phyloP scores from a whole-genome alignment of 1,140 invertebrate species.

The Hylyphantes graminicola region DNA sequence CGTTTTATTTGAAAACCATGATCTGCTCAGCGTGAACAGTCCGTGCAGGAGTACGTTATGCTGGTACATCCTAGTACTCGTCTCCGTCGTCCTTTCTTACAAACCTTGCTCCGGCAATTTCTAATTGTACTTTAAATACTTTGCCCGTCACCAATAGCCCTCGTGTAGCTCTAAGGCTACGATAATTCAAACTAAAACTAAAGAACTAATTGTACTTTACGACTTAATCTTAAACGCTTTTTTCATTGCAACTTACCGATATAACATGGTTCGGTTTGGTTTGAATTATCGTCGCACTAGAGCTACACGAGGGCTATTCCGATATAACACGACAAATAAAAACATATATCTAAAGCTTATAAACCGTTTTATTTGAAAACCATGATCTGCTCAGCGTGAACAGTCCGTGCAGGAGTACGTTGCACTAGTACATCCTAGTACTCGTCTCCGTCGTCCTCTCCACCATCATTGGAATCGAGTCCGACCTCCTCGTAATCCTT shows the following conservation, averaged over 20 bases:
- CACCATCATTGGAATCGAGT: conserved; percentile 72
- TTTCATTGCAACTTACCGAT: no score
- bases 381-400: conserved; percentile 22
- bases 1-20: conserved; percentile 33
- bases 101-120: no score
- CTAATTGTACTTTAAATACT: no score
- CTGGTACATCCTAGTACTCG: conserved; percentile 64
- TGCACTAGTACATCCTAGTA: conserved; percentile 58
- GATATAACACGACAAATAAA: no score
- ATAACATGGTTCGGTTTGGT: no score
- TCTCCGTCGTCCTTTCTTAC: conserved; percentile 71
- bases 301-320: no score
- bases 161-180: no score
- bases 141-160: no score
- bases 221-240: no score
- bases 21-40: conserved; percentile 13
- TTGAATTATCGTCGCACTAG: no score
- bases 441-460: conserved; percentile 71
- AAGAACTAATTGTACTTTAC: no score
- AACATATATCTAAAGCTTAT: neutral
- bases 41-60: neutral
- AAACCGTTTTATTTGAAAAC: conserved; percentile 23
- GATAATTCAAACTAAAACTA: no score
- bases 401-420: neutral
- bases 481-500: conserved; percentile 84